phyloP scores from a whole-genome alignment of 2,113 vertebrate species.

The Reinhardtius hippoglossoides region DNA sequence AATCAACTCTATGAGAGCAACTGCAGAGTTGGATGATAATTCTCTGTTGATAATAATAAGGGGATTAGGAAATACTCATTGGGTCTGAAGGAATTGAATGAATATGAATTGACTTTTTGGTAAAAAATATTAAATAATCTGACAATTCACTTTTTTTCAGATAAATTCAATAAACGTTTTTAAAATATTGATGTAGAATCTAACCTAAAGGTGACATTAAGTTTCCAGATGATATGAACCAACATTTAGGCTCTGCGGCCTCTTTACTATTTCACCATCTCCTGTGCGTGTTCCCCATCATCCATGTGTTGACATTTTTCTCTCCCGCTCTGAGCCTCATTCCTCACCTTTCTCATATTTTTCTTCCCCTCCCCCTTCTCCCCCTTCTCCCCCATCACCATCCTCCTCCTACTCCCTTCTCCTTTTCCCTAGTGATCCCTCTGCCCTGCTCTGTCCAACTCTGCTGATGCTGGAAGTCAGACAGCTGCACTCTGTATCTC shows the following conservation, averaged over 20 bases:
- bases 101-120: too few species aligned
- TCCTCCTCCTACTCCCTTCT: slow-evolving; percentile 3
- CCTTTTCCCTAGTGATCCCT: slow-evolving; percentile 63
- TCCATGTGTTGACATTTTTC: slow-evolving; percentile 16
- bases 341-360: slow-evolving; percentile 57
- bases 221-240: neutral
- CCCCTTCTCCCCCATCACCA: neutral
- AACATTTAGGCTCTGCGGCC: neutral
- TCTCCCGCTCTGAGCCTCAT: slow-evolving; percentile 12
- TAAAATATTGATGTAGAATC: too few species aligned
- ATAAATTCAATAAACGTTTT: neutral
- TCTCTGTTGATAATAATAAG: too few species aligned
- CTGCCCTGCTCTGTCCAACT: slow-evolving; percentile 46
- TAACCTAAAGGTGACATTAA: too few species aligned
- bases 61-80: too few species aligned
- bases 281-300: neutral
- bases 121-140: too few species aligned
- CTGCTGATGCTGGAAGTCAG: slow-evolving; percentile 26
- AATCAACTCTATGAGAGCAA: too few species aligned
- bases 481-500: slow-evolving; percentile 60
- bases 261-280: slow-evolving; percentile 12
- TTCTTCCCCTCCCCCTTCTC: slow-evolving; percentile 7
- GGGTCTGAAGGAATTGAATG: too few species aligned
- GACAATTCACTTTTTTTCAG: too few species aligned
- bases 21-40: too few species aligned